Percentiles rank a stretch among this genome's conserved stretches.
phyloP scores from a whole-genome alignment of 1,140 invertebrate species.

The Papilio polyxenes region DNA sequence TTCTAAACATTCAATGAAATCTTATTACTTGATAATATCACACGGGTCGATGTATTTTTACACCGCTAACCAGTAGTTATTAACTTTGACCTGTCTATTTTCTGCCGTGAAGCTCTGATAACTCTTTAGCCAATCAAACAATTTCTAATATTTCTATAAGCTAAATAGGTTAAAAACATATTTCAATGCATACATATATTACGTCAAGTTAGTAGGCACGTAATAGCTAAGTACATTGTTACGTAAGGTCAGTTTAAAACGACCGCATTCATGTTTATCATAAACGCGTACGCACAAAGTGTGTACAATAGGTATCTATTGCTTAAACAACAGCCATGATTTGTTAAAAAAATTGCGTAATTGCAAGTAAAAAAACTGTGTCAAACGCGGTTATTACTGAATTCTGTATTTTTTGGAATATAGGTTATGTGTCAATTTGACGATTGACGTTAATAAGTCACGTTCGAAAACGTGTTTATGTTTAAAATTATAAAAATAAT shows the following conservation, averaged over 20 bases:
- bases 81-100: background rate
- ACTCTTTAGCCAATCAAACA: background rate
- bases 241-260: constrained; percentile 30
- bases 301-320: constrained; percentile 16
- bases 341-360: background rate
- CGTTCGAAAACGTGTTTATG: background rate
- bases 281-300: constrained; percentile 20
- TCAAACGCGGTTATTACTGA: background rate
- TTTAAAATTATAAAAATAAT: background rate
- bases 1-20: too few relatives aligned
- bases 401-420: background rate
- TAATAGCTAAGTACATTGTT: constrained; percentile 33
- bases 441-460: background rate
- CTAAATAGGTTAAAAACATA: background rate
- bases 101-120: background rate
- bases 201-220: constrained; percentile 30
- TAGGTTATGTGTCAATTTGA: background rate
- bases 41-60: background rate
- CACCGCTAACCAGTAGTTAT: too few relatives aligned
- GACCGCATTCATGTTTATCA: constrained; percentile 32
- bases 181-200: background rate
- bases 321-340: background rate
- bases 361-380: background rate
- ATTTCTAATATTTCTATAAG: background rate
- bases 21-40: too few relatives aligned